Evolutionary conservation across 2,888 invertebrate species (phyloP).

Genomic region (Agonopterix arenella): DNA sequence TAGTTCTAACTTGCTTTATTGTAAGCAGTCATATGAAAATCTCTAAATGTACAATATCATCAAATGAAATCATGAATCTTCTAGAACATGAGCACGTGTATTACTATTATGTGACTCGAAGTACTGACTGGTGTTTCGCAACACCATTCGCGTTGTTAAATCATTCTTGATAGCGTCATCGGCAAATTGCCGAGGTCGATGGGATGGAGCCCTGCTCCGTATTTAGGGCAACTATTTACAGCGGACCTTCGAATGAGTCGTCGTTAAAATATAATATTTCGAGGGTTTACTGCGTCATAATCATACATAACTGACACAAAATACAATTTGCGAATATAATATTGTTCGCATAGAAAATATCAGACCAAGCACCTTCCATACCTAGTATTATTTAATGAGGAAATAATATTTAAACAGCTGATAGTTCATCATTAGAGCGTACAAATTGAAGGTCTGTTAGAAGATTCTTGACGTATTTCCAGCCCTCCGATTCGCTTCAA

Average conservation of each 20-base stretch:
- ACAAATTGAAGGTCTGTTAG: conserved; percentile 32
- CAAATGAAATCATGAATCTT: too few species aligned
- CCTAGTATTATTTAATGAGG: too few species aligned
- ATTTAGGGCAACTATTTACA: conserved; percentile 23
- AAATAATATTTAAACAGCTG: conserved; percentile 23
- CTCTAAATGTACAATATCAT: too few species aligned
- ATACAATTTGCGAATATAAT: too few species aligned
- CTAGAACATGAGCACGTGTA: too few species aligned
- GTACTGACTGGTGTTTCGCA: conserved; percentile 23
- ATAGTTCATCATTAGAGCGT: conserved; percentile 33
- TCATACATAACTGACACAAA: too few species aligned
- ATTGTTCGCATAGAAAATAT: too few species aligned
- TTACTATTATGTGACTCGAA: too few species aligned
- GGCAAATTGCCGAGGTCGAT: conserved; percentile 23
- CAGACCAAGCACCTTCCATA: too few species aligned
- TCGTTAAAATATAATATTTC: neutral
- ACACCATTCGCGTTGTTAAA: conserved; percentile 21
- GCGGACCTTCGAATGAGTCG: conserved; percentile 10
- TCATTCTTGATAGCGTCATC: conserved; percentile 27
- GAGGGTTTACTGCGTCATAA: neutral
- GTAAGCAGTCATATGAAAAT: too few species aligned
- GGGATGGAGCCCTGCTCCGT: conserved; percentile 14
- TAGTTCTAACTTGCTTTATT: too few species aligned
- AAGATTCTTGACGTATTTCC: conserved; percentile 3
- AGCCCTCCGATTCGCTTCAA: neutral